These are phyloP conservation scores for Hybognathus amarus DNA, from an alignment of 2,797 vertebrate species.

Conservation along the genomic window DNA sequence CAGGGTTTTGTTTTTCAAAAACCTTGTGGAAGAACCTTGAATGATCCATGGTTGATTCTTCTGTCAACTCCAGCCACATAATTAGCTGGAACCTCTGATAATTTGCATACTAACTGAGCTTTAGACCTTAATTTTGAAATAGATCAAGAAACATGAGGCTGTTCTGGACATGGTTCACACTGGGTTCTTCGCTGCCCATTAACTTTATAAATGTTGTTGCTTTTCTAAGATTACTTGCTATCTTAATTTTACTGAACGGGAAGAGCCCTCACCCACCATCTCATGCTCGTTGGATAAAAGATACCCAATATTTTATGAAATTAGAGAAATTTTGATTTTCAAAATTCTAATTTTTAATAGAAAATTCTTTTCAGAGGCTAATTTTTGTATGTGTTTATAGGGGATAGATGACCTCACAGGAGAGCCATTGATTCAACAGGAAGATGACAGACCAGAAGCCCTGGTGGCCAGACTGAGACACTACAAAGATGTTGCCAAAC, in stretches of 20 bases:
- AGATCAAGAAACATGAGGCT: not conserved
- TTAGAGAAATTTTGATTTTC: no score
- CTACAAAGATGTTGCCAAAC: conserved; percentile 95
- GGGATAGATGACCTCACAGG: conserved; percentile 89
- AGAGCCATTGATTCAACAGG: conserved; percentile 87
- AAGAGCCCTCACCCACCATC: not conserved
- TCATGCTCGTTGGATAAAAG: not conserved
- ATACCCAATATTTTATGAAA: no score
- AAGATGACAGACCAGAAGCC: conserved; percentile 90
- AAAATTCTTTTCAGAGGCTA: no score
- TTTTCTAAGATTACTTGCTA: not conserved
- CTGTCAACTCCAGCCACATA: not conserved
- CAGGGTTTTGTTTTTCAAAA: not conserved
- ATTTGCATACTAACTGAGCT: not conserved
- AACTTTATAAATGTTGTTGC: not conserved
- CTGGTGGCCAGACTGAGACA: conserved; percentile 87
- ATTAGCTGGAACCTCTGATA: not conserved
- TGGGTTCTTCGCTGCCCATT: not conserved
- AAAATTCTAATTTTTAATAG: no score
- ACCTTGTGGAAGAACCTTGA: not conserved
- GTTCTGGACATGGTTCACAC: not conserved
- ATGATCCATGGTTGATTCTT: not conserved
- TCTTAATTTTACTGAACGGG: not conserved
- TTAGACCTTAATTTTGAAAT: not conserved
- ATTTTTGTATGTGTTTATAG: conserved; percentile 68